Conservation (phyloP, 2,888 invertebrate genomes). For the Lamellibrachia satsuma region DNA sequence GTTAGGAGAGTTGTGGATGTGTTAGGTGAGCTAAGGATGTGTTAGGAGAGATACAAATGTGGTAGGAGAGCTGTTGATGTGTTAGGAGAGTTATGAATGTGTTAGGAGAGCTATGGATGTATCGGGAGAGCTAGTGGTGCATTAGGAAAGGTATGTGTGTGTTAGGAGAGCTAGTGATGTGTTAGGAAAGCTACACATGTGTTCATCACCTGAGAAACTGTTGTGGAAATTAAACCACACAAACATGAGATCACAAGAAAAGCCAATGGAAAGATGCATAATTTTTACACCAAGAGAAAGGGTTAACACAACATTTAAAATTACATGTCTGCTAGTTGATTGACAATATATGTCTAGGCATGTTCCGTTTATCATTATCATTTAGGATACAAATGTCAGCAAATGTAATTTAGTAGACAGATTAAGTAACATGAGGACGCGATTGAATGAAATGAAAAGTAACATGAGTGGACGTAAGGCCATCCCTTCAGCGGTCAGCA, state of each 20-base stretch:
- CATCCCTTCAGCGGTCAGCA: background rate
- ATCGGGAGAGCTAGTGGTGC: too few species aligned
- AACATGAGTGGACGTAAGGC: background rate
- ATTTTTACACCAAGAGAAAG: background rate
- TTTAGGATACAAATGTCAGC: background rate
- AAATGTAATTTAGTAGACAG: background rate
- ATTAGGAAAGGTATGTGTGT: too few species aligned
- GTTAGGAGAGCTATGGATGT: too few species aligned
- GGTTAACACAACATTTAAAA: background rate
- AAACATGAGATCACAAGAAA: background rate
- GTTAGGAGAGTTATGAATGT: too few species aligned
- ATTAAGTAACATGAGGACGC: background rate
- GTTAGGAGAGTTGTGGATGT: background rate
- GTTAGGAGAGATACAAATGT: background rate
- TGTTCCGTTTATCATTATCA: constrained; percentile 6
- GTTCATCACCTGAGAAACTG: background rate
- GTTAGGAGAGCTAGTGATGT: background rate
- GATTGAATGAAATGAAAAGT: too few species aligned
- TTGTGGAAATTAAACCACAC: background rate
- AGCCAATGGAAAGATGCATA: background rate
- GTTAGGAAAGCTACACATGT: background rate
- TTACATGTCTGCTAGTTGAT: background rate
- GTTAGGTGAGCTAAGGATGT: background rate
- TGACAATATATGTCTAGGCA: background rate
- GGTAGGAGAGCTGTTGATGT: too few species aligned